These are phyloP conservation scores for Noctilio leporinus DNA, from an alignment of 2,113 vertebrate species.

Conservation along the genomic window DNA sequence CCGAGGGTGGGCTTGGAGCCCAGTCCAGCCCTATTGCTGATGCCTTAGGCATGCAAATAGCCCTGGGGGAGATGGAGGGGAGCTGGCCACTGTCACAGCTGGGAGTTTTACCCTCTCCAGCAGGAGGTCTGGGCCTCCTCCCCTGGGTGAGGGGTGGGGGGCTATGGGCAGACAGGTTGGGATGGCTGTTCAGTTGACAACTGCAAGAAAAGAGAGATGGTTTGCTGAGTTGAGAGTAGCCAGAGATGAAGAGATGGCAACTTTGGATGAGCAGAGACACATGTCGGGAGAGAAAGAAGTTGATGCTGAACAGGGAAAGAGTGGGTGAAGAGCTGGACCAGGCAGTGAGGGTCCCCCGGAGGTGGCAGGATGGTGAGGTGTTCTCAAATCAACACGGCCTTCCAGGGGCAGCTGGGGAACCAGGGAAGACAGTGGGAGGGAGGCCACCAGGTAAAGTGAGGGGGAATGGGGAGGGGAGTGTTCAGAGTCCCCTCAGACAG, in stretches of 20 bases:
- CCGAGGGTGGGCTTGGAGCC: background rate
- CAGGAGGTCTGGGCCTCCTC: background rate
- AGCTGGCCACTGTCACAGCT: background rate
- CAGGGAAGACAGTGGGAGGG: background rate
- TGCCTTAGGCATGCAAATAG: background rate
- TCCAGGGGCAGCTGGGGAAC: background rate
- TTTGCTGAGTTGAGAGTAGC: background rate
- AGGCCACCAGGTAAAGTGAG: background rate
- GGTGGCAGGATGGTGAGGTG: background rate
- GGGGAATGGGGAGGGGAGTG: too few relatives aligned
- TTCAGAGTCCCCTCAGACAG: background rate
- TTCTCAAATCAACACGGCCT: background rate
- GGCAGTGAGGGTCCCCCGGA: background rate
- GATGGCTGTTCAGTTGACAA: background rate
- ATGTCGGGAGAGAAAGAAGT: background rate
- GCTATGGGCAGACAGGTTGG: background rate
- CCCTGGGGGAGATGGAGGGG: rapidly evolving
- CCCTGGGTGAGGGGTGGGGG: background rate
- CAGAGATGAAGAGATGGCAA: background rate
- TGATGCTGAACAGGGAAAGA: background rate
- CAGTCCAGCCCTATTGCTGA: background rate
- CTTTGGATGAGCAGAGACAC: background rate
- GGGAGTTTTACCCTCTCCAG: background rate
- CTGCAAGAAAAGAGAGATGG: background rate
- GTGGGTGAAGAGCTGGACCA: rapidly evolving